Evolutionary conservation across 30 jellyfish, hydroid and myxozoan genomes (phyloP), one percentile per base, ranked within the genome.

Genomic region (Chrysaora quinquecirrha): DNA sequence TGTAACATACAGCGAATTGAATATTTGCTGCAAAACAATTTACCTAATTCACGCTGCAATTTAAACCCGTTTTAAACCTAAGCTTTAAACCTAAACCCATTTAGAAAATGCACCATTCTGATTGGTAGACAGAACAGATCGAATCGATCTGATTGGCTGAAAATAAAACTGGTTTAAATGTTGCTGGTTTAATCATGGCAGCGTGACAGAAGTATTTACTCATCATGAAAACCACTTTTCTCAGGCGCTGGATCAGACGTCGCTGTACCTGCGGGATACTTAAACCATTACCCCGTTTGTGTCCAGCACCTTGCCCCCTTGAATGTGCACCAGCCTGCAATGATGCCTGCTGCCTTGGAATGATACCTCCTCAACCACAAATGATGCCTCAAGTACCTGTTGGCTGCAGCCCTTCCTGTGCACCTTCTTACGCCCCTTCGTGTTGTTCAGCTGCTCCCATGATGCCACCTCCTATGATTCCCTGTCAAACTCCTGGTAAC

Each of bases 401-500:
- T 60, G 90, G 90, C 77, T 80, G 90, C 64, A 80, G 90, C 52
- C 90, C 90, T 30, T 23, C 90, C 49, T 80, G 90, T 67, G 90
- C 90, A 66, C 90, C 90, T 24, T 3, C 90, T 16, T 80, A 64
- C 71, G 74, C 90, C 49, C 90, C 90, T 34, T 68, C 83, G 4
- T 80, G 90, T 46, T 80, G 90, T 58, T 67, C 90, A 34, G 90
- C 90, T 73, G 64, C 84, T 49, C 90, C 90, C 76, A 20, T 80
- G 47, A 80, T 80, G 90, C 96, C 96, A 76, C 91, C 96, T 1
- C 96, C 90, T 28, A 82, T 67, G 83, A 68, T 73, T 27, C 96
- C 96, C 68, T 52, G 68, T 19, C 68, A 72, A 46, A 56, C 84
- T 7, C 70, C 69, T n/a, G 71, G 48, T 14, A 72, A 56, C 16